phyloP scores from a whole-genome alignment of 2,113 vertebrate species.

The Carassius auratus region DNA sequence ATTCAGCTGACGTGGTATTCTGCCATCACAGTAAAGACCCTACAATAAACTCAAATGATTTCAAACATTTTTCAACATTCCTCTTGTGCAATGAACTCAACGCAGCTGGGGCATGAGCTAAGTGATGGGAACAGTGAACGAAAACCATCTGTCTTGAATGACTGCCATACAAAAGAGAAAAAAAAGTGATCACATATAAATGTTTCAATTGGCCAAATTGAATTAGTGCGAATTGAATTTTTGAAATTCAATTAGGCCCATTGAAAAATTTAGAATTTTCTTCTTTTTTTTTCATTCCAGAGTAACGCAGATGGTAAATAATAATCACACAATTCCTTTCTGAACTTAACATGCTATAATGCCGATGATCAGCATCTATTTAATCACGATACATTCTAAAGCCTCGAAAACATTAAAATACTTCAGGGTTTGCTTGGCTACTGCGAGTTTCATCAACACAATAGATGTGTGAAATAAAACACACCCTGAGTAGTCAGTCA shows the following conservation, averaged over 20 bases:
- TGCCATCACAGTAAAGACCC: not conserved
- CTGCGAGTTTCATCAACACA: conserved; percentile 2
- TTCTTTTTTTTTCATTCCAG: no score
- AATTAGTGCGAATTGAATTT: no score
- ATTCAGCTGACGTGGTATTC: not conserved
- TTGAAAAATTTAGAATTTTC: no score
- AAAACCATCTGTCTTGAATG: not conserved
- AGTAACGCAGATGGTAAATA: not conserved
- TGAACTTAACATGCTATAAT: not conserved
- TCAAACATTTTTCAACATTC: conserved; percentile 16
- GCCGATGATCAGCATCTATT: not conserved
- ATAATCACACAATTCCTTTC: not conserved
- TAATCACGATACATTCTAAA: not conserved
- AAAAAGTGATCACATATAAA: not conserved
- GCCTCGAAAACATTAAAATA: not conserved
- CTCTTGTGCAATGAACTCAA: not conserved
- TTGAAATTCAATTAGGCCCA: no score
- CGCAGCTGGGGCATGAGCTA: not conserved
- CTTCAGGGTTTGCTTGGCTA: not conserved
- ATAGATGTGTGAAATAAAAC: conserved; percentile 21
- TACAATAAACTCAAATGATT: not conserved
- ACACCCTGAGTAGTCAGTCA: conserved; percentile 9
- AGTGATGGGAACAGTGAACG: not conserved
- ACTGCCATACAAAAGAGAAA: not conserved
- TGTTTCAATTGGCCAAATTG: not conserved